Base-by-base conservation (phyloP, 2,888 invertebrate genomes). In the Leptinotarsa juncta region DNA sequence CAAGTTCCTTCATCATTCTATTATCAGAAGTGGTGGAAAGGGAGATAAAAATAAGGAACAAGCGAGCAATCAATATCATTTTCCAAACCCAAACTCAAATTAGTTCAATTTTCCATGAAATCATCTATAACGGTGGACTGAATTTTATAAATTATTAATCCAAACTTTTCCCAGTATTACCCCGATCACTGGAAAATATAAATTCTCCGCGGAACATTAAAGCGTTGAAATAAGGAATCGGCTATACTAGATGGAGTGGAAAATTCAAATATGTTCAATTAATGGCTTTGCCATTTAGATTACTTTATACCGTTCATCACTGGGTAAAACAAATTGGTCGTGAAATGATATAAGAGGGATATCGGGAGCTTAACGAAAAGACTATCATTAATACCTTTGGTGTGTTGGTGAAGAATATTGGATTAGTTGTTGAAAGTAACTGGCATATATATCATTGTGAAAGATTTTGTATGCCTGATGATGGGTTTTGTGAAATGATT, bases 181-280 rank as follows among this genome's bases (percentile, higher is more conserved):
- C 48, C 16, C 57, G 67, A 53, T 71, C 68, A 67, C 71, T 60
- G 74, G 67, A 70, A 73, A 69, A 77, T 75, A 77, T 77, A 75
- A 74, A 77, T 77, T 75, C 71, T 75, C 75, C 62, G 26, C 73
- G 70, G 77, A 73, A 75, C 73, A 75, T 72, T 72, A 71, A 60
- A 62, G 67, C 77, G 75, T 73, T 77, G 73, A 77, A 77, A 77
- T 77, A 77, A 77, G 75, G 75, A 75, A 75, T 69, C 70, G 71
- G 57, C 65, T 73, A 42, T 65, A 53, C 49, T 72, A 74, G 74
- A 77, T 77, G 77, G 75, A 73, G 75, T 73, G 77, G 77, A 77
- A 77, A 77, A 77, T 77, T 77, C 74, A 77, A 77, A 77, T 75
- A 75, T 77, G 75, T 77, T 77, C 75, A 73, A 77, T 77, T 77